These are phyloP conservation scores for Agriopis leucophaearia DNA, from an alignment of 2,888 invertebrate species.

Conservation along the genomic window DNA sequence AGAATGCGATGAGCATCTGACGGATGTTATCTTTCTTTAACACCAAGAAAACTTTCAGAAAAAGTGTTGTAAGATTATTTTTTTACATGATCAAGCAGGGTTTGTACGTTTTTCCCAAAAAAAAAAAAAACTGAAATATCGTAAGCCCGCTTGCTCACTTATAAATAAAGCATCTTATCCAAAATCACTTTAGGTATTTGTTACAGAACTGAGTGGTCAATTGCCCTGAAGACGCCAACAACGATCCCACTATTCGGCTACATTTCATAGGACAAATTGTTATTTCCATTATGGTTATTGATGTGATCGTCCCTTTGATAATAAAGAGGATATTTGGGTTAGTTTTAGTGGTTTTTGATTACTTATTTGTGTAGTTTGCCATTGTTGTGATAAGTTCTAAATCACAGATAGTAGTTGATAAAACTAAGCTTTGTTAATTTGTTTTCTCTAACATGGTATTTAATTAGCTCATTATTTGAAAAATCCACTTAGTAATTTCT, in stretches of 20 bases:
- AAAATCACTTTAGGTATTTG: constrained; percentile 2
- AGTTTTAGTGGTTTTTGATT: constrained; percentile 24
- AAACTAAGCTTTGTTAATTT: too few species aligned
- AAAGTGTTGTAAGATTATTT: too few species aligned
- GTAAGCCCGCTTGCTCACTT: not conserved
- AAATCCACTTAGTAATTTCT: too few species aligned
- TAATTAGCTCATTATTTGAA: too few species aligned
- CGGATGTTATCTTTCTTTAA: too few species aligned
- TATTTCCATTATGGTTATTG: constrained; percentile 39
- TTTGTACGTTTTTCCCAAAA: too few species aligned
- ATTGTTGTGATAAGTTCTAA: constrained; percentile 5
- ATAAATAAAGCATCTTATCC: constrained; percentile 3
- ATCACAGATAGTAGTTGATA: not conserved
- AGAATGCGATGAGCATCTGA: too few species aligned
- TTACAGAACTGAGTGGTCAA: constrained; percentile 37
- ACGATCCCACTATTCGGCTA: constrained; percentile 35
- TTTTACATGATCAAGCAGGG: too few species aligned
- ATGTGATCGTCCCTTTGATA: constrained; percentile 31
- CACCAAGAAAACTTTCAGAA: too few species aligned
- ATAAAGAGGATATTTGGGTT: constrained; percentile 17
- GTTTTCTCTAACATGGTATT: too few species aligned
- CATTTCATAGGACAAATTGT: constrained; percentile 50
- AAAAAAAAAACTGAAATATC: not conserved
- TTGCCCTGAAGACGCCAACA: constrained; percentile 42
- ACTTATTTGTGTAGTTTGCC: constrained; percentile 22